These are phyloP conservation scores for Oxyteleia sp. DNA, from an alignment of 2,888 invertebrate species.

Conservation along the genomic window DNA sequence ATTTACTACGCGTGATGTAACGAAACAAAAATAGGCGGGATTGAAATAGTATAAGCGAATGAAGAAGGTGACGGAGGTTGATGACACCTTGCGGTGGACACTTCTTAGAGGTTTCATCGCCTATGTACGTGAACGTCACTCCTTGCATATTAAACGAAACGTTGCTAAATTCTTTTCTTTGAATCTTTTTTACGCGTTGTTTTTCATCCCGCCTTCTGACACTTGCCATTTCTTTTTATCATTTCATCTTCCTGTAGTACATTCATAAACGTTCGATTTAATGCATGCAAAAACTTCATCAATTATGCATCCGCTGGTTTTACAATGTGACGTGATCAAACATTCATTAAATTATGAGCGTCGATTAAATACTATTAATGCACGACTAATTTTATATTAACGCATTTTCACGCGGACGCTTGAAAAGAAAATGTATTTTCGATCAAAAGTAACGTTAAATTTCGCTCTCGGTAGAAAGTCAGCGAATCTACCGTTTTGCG, in stretches of 20 bases:
- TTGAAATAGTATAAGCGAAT: slow-evolving; percentile 56
- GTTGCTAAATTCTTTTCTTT: slow-evolving; percentile 66
- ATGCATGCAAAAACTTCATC: slow-evolving; percentile 30
- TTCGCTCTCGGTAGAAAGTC: too few relatives aligned
- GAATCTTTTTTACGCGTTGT: slow-evolving; percentile 37
- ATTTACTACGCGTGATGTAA: slow-evolving; percentile 43
- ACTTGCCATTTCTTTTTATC: slow-evolving; percentile 58
- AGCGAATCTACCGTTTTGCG: too few relatives aligned
- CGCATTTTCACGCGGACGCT: too few relatives aligned
- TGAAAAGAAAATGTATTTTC: too few relatives aligned
- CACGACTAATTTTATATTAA: slow-evolving; percentile 21
- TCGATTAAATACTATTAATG: slow-evolving; percentile 12
- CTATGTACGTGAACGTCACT: slow-evolving; percentile 55
- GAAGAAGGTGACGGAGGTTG: slow-evolving; percentile 67
- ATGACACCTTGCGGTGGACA: slow-evolving; percentile 71
- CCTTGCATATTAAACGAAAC: slow-evolving; percentile 59
- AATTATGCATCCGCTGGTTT: slow-evolving; percentile 21
- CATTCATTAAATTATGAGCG: neutral
- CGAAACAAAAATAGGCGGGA: slow-evolving; percentile 41
- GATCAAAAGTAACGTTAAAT: too few relatives aligned
- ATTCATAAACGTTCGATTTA: slow-evolving; percentile 40
- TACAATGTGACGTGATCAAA: slow-evolving; percentile 21
- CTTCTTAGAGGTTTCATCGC: slow-evolving; percentile 63
- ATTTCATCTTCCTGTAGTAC: slow-evolving; percentile 41
- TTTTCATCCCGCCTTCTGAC: slow-evolving; percentile 44